Conservation (phyloP, 2,797 vertebrate genomes). For the Vespertilio murinus region DNA sequence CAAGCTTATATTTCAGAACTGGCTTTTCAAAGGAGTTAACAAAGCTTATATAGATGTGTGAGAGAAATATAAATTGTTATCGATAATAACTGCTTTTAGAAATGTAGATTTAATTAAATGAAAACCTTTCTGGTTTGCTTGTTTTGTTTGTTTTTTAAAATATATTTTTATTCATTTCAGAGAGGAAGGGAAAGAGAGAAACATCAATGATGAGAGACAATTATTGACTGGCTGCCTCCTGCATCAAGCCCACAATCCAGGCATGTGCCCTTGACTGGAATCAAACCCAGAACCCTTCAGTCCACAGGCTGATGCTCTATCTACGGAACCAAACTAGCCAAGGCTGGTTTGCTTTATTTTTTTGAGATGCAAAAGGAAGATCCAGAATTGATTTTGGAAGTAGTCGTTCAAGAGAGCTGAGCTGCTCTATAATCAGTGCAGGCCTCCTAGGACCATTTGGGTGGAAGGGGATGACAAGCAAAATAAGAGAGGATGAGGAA, state of each 20-base stretch:
- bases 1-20: neutral
- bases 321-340: neutral
- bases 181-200: too few relatives aligned
- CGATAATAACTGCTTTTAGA: slow-evolving; percentile 14
- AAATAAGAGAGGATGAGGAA: neutral
- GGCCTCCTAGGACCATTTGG: neutral
- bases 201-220: too few relatives aligned
- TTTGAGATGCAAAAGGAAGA: slow-evolving; percentile 17
- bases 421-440: neutral
- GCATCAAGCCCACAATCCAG: too few relatives aligned
- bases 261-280: neutral
- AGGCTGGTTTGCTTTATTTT: neutral
- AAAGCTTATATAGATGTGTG: neutral
- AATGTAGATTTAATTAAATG: neutral
- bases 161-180: too few relatives aligned
- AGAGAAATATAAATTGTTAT: neutral
- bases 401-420: neutral
- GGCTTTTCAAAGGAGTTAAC: neutral
- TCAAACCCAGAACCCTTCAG: neutral
- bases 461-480: neutral
- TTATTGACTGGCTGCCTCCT: too few relatives aligned
- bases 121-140: neutral
- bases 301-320: neutral
- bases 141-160: neutral
- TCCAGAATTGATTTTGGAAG: neutral